Evolutionary conservation across 2,888 invertebrate genomes (phyloP).

Genomic region (Cryptus viduatorius): DNA sequence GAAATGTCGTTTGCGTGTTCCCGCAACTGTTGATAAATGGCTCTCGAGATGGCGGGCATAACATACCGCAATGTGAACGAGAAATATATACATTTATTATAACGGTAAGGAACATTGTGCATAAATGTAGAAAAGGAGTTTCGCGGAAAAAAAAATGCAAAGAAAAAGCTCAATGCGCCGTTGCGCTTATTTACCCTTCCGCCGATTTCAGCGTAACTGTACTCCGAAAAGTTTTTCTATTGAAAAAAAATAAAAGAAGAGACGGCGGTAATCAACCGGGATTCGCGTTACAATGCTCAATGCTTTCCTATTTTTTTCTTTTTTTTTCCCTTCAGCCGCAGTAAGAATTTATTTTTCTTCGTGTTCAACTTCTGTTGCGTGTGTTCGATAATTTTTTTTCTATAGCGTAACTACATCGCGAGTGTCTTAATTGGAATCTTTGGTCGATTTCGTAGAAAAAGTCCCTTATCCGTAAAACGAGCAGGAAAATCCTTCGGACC

Average conservation of each 20-base stretch:
- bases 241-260: neutral
- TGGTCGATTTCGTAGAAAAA: constrained; percentile 59
- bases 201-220: neutral
- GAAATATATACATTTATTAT: neutral
- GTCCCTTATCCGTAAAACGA: constrained; percentile 20
- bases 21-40: neutral
- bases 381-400: constrained; percentile 4
- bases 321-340: neutral
- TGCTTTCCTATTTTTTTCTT: neutral
- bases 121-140: neutral
- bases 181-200: neutral
- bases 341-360: neutral
- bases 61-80: neutral
- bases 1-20: neutral
- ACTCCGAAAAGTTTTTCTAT: neutral
- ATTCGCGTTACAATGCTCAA: neutral
- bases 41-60: neutral
- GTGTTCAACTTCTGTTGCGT: neutral
- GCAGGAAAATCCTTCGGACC: constrained; percentile 8
- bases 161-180: neutral
- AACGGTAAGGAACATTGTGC: neutral
- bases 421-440: constrained; percentile 41
- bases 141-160: neutral
- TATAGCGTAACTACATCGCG: constrained; percentile 37
- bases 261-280: neutral